Base-by-base conservation (phyloP, 2,797 vertebrate species). In the Macropodus opercularis region DNA sequence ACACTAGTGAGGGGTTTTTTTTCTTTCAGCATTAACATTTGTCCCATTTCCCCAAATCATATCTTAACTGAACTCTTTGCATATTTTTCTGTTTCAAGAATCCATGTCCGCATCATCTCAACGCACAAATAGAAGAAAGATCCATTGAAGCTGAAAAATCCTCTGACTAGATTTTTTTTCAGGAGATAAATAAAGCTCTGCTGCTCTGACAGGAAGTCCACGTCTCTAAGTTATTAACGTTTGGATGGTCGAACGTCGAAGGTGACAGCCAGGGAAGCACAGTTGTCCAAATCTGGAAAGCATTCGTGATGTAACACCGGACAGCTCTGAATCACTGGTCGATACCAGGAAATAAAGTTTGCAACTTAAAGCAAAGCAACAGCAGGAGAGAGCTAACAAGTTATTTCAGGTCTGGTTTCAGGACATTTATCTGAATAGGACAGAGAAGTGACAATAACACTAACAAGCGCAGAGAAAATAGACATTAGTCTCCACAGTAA, bases 241-340 rank as follows among this genome's bases (percentile, higher is more conserved):
- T 34, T 56, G 32, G 42, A 32, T n/a, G n/a, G n/a, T 66, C 56
- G 29, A 6, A 15, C 34, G n/a, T 47, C 40, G 41, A 21, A 36
- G 10, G 3, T 49, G 32, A 27, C 23, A 48, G 31, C 11, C 6
- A 2, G 29, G n/a, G 13, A 15, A 23, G 5, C 14, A 6, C 58
- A 39, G 21, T 5, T 2, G 24, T 32, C 4, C 26, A 48, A 21
- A 47, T 36, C 12, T 35, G 15, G 21, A 68, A 63, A 57, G 22
- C 15, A 48, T 15, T 14, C 43, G 24, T 40, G 40, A 29, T 36
- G 14, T 11, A 8, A 46, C 17, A 18, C 21, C 18, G 14, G 19
- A 21, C 18, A 42, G 11, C 12, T 63, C 21, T 38, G 31, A 39
- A 12, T 63, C 21, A 49, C 14, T 7, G 0, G 5, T 6, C 27